Base-by-base conservation (phyloP, 1,140 invertebrate species). In the Nasonia vitripennis region DNA sequence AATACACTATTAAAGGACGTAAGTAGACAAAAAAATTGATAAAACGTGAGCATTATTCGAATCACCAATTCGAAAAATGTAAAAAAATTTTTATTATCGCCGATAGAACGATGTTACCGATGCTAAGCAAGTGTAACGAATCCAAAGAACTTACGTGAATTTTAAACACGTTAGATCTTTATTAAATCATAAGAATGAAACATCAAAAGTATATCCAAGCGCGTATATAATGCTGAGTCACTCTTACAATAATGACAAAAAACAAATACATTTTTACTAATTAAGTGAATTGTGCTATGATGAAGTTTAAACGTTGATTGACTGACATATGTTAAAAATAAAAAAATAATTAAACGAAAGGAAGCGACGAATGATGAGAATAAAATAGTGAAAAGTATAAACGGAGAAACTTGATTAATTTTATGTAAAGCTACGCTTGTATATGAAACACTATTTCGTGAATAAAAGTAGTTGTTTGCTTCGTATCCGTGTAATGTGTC, bases 401-500 rank as follows among this genome's bases (percentile, higher is more conserved):
- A 88, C 83, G 86, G 55, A 75, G 87, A 87, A 87, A 88, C 74
- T 88, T 81, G 82, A 87, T 87, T 89, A 88, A 90, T 88, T 87
- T 87, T 89, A 90, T 92, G 88, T 90, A 90, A 90, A 90, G 89
- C 88, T 89, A 89, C 89, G 90, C 91, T 92, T 92, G 90, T 91
- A 91, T 91, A 92, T 92, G 90, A 79, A 74, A 89, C 89, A 90
- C 79, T 87, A 90, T 91, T 92, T 89, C 89, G 88, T 89, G 83
- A 92, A 91, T 91, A 91, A 91, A 70, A 92, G 89, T 91, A 92
- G 90, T 82, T 87, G 86, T 91, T 91, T 91, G 89, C 88, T 89
- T 91, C 88, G 86, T 91, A 90, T 85, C 87, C 78, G 86, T 90
- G 85, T 88, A 90, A 90, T 90, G 85, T 89, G 89, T 89, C 86